Base-by-base conservation (phyloP, 2,113 vertebrate species). In the Tautogolabrus adspersus region DNA sequence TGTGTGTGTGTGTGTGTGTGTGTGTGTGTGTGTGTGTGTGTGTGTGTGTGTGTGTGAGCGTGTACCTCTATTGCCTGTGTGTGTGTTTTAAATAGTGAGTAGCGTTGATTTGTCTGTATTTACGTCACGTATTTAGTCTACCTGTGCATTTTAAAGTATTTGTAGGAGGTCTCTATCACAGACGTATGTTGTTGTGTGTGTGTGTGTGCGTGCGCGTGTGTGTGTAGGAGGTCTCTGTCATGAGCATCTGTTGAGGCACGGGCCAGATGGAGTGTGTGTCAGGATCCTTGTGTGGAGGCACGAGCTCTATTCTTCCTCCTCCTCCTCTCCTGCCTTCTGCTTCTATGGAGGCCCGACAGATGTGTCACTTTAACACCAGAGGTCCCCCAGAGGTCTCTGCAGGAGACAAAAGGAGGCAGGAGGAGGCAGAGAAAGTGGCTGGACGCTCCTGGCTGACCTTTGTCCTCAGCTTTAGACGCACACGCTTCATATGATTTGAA, bases 261-360 rank as follows among this genome's bases (percentile, higher is more conserved):
- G 78, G 77, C 90, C 95, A 95, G 94, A 94, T 94, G 94, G 94
- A 93, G 91, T 65, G 81, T 91, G 82, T 91, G 75, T 89, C 72
- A 75, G 63, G 83, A 64, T 63, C 56, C 22, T 75, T 87, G 87
- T 91, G 93, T 93, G 85, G 56, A 94, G 93, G 90, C 94, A 93
- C 74, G 87, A 90, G 93, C 2, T 46, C 55, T 40, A 51, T 86
- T 82, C 84, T 65, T 70, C 67, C 26, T 49, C 73, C 66, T 65
- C 69, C 66, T 63, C 77, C 58, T 71, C 54, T 49, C 56, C 68
- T 15, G 42, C 51, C 23, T 58, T 40, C 18, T 44, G 51, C 67
- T 38, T 62, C 30, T 72, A 60, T 46, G 11, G 6, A 42, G 40
- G 11, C 56, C 66, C n/a, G 21, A 71, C 92, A 90, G 89, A 92